phyloP scores from a whole-genome alignment of 1,140 invertebrate species.

The Chrysomallon squamiferum region DNA sequence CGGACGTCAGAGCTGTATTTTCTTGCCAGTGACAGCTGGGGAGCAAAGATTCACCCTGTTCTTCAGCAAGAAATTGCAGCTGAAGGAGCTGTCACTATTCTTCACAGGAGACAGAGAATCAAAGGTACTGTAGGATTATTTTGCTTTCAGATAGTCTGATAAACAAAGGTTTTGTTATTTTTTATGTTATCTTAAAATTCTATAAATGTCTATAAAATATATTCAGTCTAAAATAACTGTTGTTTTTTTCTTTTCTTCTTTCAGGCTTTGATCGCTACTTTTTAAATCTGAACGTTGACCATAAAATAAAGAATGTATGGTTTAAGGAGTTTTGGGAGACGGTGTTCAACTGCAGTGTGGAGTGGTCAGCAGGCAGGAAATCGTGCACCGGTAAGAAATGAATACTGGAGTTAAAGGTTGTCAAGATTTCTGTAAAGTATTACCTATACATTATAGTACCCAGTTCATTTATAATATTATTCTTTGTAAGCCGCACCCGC shows the following conservation, averaged over 20 bases:
- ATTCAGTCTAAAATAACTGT: too few species aligned
- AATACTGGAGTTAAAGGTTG: too few species aligned
- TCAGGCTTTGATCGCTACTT: slow-evolving; percentile 65
- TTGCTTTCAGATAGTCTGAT: too few species aligned
- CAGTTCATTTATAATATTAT: too few species aligned
- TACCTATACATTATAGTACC: too few species aligned
- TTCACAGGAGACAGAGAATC: slow-evolving; percentile 65
- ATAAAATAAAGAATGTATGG: slow-evolving; percentile 68
- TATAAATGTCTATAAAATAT: too few species aligned
- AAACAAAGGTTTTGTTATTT: too few species aligned
- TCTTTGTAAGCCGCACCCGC: too few species aligned
- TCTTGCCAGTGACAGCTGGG: slow-evolving; percentile 84
- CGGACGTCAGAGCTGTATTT: slow-evolving; percentile 69
- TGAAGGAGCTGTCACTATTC: slow-evolving; percentile 79
- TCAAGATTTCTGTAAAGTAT: too few species aligned
- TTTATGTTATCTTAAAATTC: too few species aligned
- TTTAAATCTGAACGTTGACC: slow-evolving; percentile 31
- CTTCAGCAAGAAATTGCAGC: slow-evolving; percentile 76
- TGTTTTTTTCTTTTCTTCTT: slow-evolving; percentile 61
- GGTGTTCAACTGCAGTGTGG: slow-evolving; percentile 72
- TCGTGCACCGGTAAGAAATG: too few species aligned
- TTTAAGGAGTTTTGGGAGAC: slow-evolving; percentile 81
- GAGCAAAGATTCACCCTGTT: slow-evolving; percentile 76
- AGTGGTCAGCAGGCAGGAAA: slow-evolving; percentile 45
- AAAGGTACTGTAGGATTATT: slow-evolving; percentile 45